These are phyloP conservation scores for Leucosticte australis DNA, from an alignment of 2,113 vertebrate species.

Conservation along the genomic window DNA sequence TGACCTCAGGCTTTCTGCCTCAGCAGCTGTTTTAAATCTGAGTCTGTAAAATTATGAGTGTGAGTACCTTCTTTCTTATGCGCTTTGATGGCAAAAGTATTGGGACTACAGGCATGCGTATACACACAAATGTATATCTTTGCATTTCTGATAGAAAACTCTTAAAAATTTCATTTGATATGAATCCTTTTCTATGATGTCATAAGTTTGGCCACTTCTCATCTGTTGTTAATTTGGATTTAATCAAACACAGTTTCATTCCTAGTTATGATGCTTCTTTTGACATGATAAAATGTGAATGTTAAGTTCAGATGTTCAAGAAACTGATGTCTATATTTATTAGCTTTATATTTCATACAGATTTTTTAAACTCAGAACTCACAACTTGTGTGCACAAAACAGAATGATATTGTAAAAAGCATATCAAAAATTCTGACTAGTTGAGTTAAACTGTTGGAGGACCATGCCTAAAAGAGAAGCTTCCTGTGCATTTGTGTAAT, in stretches of 20 bases:
- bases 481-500: neutral
- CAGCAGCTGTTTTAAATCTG: neutral
- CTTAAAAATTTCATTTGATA: neutral
- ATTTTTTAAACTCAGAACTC: neutral
- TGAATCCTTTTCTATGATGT: neutral
- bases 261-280: neutral
- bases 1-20: neutral
- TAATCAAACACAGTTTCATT: neutral
- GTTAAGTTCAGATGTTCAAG: neutral
- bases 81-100: neutral
- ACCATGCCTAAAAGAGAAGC: neutral
- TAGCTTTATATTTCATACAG: neutral
- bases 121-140: neutral
- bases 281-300: neutral
- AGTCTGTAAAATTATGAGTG: neutral
- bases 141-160: neutral
- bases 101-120: accelerated
- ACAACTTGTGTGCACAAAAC: neutral
- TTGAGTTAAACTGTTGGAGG: neutral
- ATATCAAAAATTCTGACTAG: neutral
- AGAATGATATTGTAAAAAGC: neutral
- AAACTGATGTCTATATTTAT: neutral
- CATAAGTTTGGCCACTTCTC: neutral
- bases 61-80: neutral
- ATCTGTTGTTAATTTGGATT: neutral